These are phyloP conservation scores for Venturia canescens DNA, from an alignment of 1,140 invertebrate genomes.

Conservation along the genomic window DNA sequence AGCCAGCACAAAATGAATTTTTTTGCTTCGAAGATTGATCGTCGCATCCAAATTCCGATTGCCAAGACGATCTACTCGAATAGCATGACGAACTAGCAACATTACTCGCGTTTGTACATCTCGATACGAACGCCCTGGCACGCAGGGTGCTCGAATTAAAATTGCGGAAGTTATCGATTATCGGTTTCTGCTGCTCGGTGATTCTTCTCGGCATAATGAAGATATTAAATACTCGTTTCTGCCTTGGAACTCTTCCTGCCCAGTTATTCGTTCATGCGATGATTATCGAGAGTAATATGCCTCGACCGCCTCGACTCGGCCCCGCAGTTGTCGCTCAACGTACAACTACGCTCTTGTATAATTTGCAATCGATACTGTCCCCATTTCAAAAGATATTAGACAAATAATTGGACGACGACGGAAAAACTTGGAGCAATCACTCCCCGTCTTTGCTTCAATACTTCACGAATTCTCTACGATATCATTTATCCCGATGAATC, in stretches of 20 bases:
- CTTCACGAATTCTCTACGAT: neutral
- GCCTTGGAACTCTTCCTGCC: too few relatives aligned
- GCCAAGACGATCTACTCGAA: too few relatives aligned
- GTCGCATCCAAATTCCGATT: too few relatives aligned
- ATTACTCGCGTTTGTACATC: too few relatives aligned
- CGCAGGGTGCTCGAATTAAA: too few relatives aligned
- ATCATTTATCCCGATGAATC: too few relatives aligned
- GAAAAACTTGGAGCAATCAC: neutral
- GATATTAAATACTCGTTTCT: too few relatives aligned
- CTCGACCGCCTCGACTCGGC: conserved; percentile 6
- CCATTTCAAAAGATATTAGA: conserved; percentile 10
- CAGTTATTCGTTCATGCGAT: neutral
- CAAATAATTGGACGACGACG: conserved; percentile 24
- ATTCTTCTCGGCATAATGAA: too few relatives aligned
- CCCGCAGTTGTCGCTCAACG: neutral
- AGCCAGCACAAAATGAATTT: too few relatives aligned
- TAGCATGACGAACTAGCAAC: too few relatives aligned
- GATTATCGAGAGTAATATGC: conserved; percentile 18
- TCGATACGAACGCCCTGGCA: too few relatives aligned
- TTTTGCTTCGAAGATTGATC: too few relatives aligned
- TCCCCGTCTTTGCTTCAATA: neutral
- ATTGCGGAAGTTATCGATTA: neutral
- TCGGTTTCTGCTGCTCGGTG: neutral
- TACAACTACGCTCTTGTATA: neutral
- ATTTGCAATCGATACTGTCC: conserved; percentile 21